phyloP scores from a whole-genome alignment of 2,797 vertebrate species.

The Enteromius paludinosus region DNA sequence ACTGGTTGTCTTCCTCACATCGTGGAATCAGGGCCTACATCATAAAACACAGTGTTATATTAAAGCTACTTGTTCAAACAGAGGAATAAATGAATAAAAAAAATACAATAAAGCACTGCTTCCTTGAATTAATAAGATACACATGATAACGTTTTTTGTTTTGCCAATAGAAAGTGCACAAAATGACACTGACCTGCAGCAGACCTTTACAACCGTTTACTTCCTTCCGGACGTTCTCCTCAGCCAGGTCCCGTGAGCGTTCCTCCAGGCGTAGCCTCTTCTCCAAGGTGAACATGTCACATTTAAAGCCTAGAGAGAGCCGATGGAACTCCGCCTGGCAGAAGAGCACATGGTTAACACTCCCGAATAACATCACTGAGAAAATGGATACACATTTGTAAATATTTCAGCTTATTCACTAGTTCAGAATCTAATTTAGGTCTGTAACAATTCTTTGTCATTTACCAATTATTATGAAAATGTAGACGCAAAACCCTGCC shows the following conservation, averaged over 20 bases:
- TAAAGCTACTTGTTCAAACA: neutral
- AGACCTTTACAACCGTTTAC: slow-evolving; percentile 89
- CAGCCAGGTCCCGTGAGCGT: slow-evolving; percentile 91
- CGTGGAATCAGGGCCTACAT: slow-evolving; percentile 85
- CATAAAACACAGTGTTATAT: neutral
- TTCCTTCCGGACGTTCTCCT: slow-evolving; percentile 93
- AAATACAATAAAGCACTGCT: neutral
- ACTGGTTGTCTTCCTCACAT: slow-evolving; percentile 92
- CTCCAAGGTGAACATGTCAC: slow-evolving; percentile 97
- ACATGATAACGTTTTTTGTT: neutral
- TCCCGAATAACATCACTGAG: neutral
- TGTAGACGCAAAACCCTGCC: neutral
- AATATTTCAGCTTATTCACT: neutral
- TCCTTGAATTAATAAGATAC: neutral
- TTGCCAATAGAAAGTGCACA: neutral
- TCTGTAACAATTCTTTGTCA: neutral
- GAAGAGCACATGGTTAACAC: slow-evolving; percentile 4
- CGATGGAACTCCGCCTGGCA: slow-evolving; percentile 92
- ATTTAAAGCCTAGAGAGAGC: slow-evolving; percentile 93
- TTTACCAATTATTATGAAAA: neutral
- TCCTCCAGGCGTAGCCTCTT: slow-evolving; percentile 94
- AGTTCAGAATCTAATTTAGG: neutral
- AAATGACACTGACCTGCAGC: slow-evolving; percentile 80
- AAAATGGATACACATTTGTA: neutral
- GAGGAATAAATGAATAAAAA: too few relatives aligned